Evolutionary conservation across 2,113 vertebrate genomes (phyloP).

Genomic region (Nicator chloris): DNA sequence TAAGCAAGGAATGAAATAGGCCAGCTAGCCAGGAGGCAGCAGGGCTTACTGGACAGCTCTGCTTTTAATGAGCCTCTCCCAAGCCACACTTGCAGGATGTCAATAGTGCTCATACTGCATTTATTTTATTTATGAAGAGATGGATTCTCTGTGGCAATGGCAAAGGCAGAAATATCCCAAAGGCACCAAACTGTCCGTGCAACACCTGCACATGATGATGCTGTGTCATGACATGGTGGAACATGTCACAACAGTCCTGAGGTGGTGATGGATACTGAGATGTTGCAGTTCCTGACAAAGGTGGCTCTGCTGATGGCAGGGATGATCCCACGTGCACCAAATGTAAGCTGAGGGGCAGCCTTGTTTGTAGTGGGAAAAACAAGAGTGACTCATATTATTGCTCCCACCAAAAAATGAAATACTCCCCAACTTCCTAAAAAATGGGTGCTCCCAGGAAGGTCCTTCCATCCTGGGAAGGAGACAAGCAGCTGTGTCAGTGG

Average conservation of each 20-base stretch:
- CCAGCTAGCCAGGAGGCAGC: slow-evolving; percentile 31
- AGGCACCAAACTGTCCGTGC: accelerated
- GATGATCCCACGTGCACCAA: neutral
- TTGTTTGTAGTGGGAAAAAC: accelerated
- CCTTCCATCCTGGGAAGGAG: neutral
- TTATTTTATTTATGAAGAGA: neutral
- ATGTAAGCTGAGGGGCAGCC: neutral
- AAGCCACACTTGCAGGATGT: neutral
- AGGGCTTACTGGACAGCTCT: slow-evolving; percentile 13
- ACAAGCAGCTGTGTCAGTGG: neutral
- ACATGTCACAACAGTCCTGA: neutral
- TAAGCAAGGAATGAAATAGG: neutral
- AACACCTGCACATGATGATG: neutral
- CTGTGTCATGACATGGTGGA: neutral
- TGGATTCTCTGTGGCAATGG: neutral
- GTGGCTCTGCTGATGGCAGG: neutral
- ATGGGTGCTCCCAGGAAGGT: neutral
- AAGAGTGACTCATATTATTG: accelerated
- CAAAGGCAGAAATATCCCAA: neutral
- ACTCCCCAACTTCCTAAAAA: neutral
- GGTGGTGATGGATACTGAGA: neutral
- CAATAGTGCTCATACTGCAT: neutral
- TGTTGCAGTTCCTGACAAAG: accelerated
- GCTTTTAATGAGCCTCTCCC: neutral
- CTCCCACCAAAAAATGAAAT: neutral